Base-by-base conservation (phyloP, 2,797 vertebrate genomes). In the Lophotriccus pileatus region DNA sequence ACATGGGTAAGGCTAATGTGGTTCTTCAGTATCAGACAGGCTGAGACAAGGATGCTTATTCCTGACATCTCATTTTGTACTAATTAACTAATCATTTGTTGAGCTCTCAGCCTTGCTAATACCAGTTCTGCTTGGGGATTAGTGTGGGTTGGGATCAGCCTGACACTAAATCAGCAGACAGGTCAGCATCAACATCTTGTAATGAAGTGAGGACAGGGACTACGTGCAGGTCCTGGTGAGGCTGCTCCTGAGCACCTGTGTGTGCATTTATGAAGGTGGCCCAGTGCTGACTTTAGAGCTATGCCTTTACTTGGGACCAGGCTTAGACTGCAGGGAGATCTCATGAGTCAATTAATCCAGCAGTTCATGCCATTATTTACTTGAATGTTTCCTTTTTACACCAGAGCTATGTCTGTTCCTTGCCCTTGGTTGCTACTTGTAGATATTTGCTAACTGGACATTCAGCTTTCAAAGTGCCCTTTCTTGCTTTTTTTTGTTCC, bases 41-140 rank as follows among this genome's bases (percentile, higher is more conserved):
- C 7, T 10, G 32, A 93, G 66, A 75, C 94, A 75, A 77, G 77
- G 73, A 74, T 88, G 67, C 50, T 93, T 85, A 77, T 93, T 86
- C 30, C 43, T 69, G 81, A 37, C 8, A 12, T 78, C 75, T 93
- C 23, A 67, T 91, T 93, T 68, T 63, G 36, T 77, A 9, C 64
- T 93, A 52, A 92, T 87, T 49, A 37, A 20, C 53, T 43, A n/a
- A 60, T 84, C 59, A 24, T 84, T 77, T 72, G 60, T 39, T 87
- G 53, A 78, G 85, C 28, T 62, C 43, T 86, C 76, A 76, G 55
- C 52, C 59, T 66, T 69, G 59, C 52, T 93, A 81, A 79, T 86
- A 55, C 37, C n/a, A 2, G 21, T 94, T 90, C 66, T 85, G 47
- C 77, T 44, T 73, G 50, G 39, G 60, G 73, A 82, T 94, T 89